Evolutionary conservation across 30 jellyfish, hydroid and myxozoan species (phyloP).

Genomic region (Aurelia aurita complex sp. Pacific): DNA sequence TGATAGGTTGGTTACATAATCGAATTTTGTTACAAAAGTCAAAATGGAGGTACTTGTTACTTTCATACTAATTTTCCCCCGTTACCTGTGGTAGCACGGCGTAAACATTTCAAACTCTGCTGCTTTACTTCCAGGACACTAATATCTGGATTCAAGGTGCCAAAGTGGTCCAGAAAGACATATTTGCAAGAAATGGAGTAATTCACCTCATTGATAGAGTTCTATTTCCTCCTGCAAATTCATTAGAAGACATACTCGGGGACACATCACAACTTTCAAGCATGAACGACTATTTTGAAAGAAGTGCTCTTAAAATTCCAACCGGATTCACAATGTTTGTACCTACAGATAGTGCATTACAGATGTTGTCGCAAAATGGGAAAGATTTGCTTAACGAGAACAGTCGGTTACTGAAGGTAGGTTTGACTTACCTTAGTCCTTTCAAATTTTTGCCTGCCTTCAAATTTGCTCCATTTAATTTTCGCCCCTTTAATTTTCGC

Average conservation of each 20-base stretch:
- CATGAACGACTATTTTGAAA: not conserved
- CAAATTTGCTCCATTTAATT: too few species aligned
- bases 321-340: constrained; percentile 22
- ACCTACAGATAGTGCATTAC: constrained; percentile 10
- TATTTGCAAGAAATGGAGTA: constrained; percentile 25
- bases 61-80: too few species aligned
- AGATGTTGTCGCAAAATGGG: constrained; percentile 2
- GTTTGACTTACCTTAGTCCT: too few species aligned
- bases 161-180: constrained; percentile 22
- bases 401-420: too few species aligned
- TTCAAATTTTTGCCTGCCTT: too few species aligned
- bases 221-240: constrained; percentile 34
- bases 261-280: not conserved
- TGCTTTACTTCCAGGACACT: not conserved
- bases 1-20: too few species aligned
- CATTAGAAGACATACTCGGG: not conserved
- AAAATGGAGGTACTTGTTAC: too few species aligned
- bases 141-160: constrained; percentile 53
- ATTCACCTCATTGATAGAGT: constrained; percentile 42
- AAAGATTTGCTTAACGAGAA: not conserved
- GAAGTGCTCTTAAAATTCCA: not conserved
- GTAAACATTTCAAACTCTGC: too few species aligned
- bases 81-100: too few species aligned
- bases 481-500: too few species aligned
- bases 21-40: too few species aligned